Evolutionary conservation across 2,888 invertebrate genomes (phyloP).

Genomic region (Tiphia femorata): DNA sequence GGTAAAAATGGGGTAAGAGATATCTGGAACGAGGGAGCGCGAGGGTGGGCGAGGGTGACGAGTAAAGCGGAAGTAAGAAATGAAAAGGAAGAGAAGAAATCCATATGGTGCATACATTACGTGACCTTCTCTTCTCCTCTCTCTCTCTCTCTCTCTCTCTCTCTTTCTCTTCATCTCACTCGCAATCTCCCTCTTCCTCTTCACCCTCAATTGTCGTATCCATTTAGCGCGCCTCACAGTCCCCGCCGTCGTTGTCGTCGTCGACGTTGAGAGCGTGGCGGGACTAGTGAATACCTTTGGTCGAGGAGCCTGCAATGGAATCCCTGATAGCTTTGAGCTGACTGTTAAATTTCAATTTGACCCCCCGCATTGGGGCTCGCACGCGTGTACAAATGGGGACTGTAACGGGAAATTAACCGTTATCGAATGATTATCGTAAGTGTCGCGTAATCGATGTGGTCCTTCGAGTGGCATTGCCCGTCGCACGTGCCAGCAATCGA

Average conservation of each 20-base stretch:
- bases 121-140: conserved; percentile 30
- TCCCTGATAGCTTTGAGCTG: conserved; percentile 8
- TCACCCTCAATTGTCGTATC: conserved; percentile 26
- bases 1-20: no score
- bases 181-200: background rate
- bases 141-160: background rate
- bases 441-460: no score
- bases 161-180: background rate
- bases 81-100: conserved; percentile 4
- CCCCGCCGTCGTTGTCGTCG: background rate
- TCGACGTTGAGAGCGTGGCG: conserved; percentile 14
- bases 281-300: conserved; percentile 22
- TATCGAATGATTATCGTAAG: no score
- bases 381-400: conserved; percentile 11
- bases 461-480: no score
- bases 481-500: no score
- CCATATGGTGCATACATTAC: conserved; percentile 28
- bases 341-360: conserved; percentile 44
- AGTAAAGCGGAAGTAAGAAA: no score
- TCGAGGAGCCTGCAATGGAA: conserved; percentile 1
- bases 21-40: no score
- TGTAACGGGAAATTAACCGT: conserved; percentile 35
- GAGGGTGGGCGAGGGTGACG: no score
- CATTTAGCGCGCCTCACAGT: conserved; percentile 11
- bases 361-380: conserved; percentile 13